Base-by-base conservation (phyloP, 37 sponge, comb jelly and placozoan genomes). In the Crambe crambe region DNA sequence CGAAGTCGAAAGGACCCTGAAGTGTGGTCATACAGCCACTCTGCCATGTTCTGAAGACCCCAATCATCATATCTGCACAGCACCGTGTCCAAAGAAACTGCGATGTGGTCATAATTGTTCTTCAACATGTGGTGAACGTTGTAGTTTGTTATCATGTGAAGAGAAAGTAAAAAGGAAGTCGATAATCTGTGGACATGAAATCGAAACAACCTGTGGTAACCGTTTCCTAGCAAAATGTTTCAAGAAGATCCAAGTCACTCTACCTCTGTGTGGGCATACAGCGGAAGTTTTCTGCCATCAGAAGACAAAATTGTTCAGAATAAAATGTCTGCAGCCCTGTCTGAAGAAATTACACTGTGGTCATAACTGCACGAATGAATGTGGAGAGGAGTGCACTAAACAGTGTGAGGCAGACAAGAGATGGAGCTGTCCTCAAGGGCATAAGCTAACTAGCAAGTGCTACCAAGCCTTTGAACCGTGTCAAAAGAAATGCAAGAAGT, bases 221-320 rank as follows among this genome's bases (percentile, higher is more conserved):
- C n/a, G n/a, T n/a, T n/a, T n/a, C n/a, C n/a, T n/a, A n/a, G n/a
- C n/a, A n/a, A n/a, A n/a, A n/a, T n/a, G n/a, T n/a, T n/a, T n/a
- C n/a, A n/a, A n/a, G n/a, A n/a, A n/a, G n/a, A 56, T 65, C 35
- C 2, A 65, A 65, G 66, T 65, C 66, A 65, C 31, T 2, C 66
- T 65, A 17, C 59, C 63, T 58, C 39, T 57, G 1, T 88, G 92
- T 86, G 88, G 90, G 1, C 96, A 96, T 75, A 58, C 59, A 34
- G 22, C 51, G 6, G 12, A 47, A 47, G 12, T 47, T 6, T 6
- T 15, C 6, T 47, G 51, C 12, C 12, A 47, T 12, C 6, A 47
- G 12, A 47, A n/a, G n/a, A n/a, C n/a, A n/a, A n/a, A n/a, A n/a
- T n/a, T n/a, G n/a, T n/a, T n/a, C n/a, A n/a, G n/a, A n/a, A n/a